Evolutionary conservation across 2,113 vertebrate genomes (phyloP).

Genomic region (Ahaetulla prasina): DNA sequence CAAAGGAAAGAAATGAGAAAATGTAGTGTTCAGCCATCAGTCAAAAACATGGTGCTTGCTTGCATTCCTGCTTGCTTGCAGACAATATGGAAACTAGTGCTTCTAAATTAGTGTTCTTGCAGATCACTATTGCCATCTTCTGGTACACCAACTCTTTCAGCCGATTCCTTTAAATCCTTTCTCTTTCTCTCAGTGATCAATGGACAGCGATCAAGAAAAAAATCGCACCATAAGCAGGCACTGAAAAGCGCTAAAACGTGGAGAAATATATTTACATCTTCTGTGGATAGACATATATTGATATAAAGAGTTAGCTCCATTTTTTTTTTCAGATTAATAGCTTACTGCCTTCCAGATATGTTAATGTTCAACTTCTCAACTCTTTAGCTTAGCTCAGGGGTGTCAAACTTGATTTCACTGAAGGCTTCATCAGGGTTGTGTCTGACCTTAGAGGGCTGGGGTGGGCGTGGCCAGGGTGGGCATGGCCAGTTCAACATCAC

Average conservation of each 20-base stretch:
- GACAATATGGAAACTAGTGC: conserved; percentile 8
- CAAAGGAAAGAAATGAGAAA: conserved; percentile 36
- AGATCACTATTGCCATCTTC: conserved; percentile 78
- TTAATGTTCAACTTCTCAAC: background rate
- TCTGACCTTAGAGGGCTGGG: no score
- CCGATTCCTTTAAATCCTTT: conserved; percentile 21
- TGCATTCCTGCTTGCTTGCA: background rate
- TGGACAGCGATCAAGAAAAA: conserved; percentile 42
- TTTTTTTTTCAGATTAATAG: background rate
- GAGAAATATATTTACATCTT: background rate
- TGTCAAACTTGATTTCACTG: no score
- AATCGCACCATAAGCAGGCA: conserved; percentile 60
- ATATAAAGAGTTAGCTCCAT: background rate
- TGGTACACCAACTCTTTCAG: conserved; percentile 64
- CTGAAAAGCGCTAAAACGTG: conserved; percentile 60
- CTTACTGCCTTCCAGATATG: background rate
- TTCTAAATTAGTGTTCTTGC: conserved; percentile 45
- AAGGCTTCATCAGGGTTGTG: no score
- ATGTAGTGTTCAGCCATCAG: conserved; percentile 45
- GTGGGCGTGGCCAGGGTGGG: no score
- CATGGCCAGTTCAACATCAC: no score
- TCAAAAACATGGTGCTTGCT: conserved; percentile 30
- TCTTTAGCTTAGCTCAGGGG: background rate
- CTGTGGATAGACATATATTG: no score
- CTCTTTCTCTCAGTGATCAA: background rate